Evolutionary conservation across 2,113 vertebrate species (phyloP).

Genomic region (Anoura caudifer): DNA sequence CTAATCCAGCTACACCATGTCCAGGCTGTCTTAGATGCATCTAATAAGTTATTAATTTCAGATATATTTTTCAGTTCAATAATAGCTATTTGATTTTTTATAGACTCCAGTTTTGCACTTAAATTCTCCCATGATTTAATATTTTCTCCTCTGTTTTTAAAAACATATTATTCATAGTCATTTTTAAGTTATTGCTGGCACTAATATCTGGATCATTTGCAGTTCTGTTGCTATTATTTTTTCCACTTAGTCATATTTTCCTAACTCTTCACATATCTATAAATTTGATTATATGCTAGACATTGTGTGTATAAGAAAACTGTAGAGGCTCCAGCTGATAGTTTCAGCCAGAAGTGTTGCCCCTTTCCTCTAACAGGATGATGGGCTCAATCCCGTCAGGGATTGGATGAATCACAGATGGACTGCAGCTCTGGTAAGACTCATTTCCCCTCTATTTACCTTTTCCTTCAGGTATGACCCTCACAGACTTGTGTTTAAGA

Average conservation of each 20-base stretch:
- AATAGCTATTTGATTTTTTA: neutral
- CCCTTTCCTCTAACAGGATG: neutral
- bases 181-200: neutral
- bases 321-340: neutral
- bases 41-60: neutral
- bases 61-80: neutral
- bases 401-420: neutral
- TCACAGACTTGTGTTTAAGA: neutral
- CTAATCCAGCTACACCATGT: neutral
- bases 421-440: neutral
- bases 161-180: neutral
- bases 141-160: neutral
- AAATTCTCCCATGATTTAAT: neutral
- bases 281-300: neutral
- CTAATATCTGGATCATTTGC: neutral
- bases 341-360: neutral
- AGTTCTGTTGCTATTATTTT: neutral
- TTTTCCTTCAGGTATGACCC: neutral
- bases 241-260: neutral
- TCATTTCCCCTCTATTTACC: neutral
- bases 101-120: neutral
- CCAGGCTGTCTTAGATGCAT: neutral
- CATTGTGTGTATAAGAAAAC: neutral
- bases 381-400: neutral
- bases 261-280: neutral